phyloP scores from a whole-genome alignment of 2,113 vertebrate species.

The Jacana jacana region DNA sequence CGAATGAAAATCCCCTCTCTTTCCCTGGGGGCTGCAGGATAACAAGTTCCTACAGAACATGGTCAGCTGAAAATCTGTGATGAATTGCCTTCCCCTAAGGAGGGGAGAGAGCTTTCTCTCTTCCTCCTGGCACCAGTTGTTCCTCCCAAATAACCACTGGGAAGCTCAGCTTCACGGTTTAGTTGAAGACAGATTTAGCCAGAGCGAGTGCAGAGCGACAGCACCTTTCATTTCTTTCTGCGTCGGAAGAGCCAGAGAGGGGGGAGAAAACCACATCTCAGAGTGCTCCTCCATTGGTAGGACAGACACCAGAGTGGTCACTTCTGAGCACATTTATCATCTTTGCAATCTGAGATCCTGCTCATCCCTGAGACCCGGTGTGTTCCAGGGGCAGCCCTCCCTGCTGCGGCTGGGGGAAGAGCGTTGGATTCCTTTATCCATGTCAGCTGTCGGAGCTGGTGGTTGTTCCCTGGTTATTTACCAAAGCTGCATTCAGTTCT shows the following conservation, averaged over 20 bases:
- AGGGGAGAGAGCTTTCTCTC: background rate
- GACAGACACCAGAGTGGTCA: fast-evolving
- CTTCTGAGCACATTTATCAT: background rate
- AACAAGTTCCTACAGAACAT: background rate
- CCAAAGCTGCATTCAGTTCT: background rate
- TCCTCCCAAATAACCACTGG: background rate
- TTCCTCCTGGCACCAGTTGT: background rate
- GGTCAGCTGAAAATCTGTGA: background rate
- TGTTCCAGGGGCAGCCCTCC: background rate
- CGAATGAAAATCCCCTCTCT: background rate
- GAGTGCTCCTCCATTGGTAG: background rate
- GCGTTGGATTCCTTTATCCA: background rate
- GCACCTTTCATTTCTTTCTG: background rate
- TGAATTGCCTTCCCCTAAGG: background rate
- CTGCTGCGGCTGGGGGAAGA: background rate
- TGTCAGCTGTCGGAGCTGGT: fast-evolving
- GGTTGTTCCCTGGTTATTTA: background rate
- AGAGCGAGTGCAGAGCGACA: background rate
- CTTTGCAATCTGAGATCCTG: background rate
- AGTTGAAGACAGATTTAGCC: background rate
- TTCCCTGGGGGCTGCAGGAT: background rate
- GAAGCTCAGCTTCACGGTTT: background rate
- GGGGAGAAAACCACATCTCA: fast-evolving
- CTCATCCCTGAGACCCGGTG: fast-evolving
- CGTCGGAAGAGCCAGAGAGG: background rate